phyloP scores from a whole-genome alignment of 1,140 invertebrate genomes.

The Zophobas morio region DNA sequence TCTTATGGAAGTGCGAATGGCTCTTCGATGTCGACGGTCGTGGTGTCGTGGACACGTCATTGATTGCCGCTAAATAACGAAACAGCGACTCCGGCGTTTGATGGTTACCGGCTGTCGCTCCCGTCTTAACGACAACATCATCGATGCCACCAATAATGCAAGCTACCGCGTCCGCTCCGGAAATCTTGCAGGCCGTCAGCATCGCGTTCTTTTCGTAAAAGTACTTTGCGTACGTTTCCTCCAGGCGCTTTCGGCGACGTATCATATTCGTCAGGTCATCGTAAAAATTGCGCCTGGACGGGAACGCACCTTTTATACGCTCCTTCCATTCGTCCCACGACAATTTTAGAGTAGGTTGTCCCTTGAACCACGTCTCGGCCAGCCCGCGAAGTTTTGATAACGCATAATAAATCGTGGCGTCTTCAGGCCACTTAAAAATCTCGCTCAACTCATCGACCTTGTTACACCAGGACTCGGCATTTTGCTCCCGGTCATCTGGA shows the following conservation, averaged over 20 bases:
- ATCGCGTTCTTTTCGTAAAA: slow-evolving; percentile 57
- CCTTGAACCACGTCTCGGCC: slow-evolving; percentile 62
- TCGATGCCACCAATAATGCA: slow-evolving; percentile 62
- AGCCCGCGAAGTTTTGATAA: slow-evolving; percentile 60
- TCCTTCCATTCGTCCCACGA: slow-evolving; percentile 64
- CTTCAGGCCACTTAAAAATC: slow-evolving; percentile 55
- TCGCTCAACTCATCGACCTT: slow-evolving; percentile 60
- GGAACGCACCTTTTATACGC: slow-evolving; percentile 61
- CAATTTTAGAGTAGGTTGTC: slow-evolving; percentile 57
- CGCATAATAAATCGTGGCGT: slow-evolving; percentile 55
- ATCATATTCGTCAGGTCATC: slow-evolving; percentile 46
- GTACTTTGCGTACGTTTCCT: slow-evolving; percentile 49
- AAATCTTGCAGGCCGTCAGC: slow-evolving; percentile 62
- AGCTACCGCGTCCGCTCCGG: slow-evolving; percentile 60
- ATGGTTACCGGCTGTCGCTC: slow-evolving; percentile 49
- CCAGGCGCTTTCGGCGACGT: slow-evolving; percentile 7
- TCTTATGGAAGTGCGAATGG: no score
- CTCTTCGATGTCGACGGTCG: no score
- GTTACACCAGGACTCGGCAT: slow-evolving; percentile 48
- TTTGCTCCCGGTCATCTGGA: slow-evolving; percentile 13
- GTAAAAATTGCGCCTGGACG: slow-evolving; percentile 55
- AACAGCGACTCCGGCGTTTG: slow-evolving; percentile 46
- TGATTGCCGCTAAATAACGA: background rate
- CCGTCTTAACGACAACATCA: slow-evolving; percentile 46
- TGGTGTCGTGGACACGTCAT: no score